Evolutionary conservation across 2,888 invertebrate species (phyloP), one percentile per base, ranked within the genome.

Genomic region (Volucella inanis): DNA sequence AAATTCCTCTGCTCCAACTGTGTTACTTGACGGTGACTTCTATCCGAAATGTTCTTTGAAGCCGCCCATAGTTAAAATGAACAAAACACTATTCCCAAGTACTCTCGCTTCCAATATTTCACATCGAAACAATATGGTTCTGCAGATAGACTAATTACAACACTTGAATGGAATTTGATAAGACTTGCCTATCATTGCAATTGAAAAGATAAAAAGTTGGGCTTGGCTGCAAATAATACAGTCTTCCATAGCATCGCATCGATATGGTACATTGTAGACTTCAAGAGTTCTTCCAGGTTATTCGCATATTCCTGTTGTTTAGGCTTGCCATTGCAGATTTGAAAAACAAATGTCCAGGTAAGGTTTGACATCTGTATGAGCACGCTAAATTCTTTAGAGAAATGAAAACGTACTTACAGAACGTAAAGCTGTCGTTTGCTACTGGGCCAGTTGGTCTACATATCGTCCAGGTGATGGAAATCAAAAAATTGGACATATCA

Each of bases 371-470:
- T 14, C n/a, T 3, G 1, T 2, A 12, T 8, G 1, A 8, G n/a
- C 2, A 12, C 6, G 39, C 11, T 8, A 11, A 11, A 10, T 14
- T 11, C 18, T 2, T 45, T 31, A 31, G 1, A 6, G 31, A 6
- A n/a, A 12, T 12, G 57, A 0, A 8, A 50, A 14, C 18, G 31
- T 45, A 43, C 15, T 61, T 71, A 3, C 3, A 78, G 80, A 80
- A 11, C 75, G 75, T n/a, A 84, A 79, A 55, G 3, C 18, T 22
- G 91, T 93, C 1, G 92, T 93, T 8, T 93, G 93, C 87, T 94
- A 93, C 87, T 92, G 92, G 86, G 91, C 93, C 12, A 92, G 92
- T 49, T 93, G 93, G 93, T 91, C 93, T 0, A 88, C 89, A 6
- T 93, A 93, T 89, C 89, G 93, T 9, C 89, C 91, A 4, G 90